phyloP scores from a whole-genome alignment of 2,113 vertebrate genomes.

The Clarias magur region DNA sequence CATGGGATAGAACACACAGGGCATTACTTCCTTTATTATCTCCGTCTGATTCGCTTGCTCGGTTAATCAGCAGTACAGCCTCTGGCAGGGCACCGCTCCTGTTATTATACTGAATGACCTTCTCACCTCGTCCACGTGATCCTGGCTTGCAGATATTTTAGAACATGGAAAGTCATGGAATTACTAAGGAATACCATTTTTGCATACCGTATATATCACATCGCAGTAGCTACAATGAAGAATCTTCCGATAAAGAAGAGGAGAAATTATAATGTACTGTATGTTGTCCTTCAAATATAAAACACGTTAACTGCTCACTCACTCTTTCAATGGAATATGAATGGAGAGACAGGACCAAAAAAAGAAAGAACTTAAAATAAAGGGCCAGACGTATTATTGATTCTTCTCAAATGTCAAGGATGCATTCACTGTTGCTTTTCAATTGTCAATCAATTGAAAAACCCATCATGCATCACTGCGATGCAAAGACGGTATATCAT shows the following conservation, averaged over 20 bases:
- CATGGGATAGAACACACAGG: conserved; percentile 45
- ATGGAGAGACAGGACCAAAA: background rate
- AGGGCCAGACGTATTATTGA: background rate
- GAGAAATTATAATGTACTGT: background rate
- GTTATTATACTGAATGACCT: conserved; percentile 35
- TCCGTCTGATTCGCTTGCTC: conserved; percentile 38
- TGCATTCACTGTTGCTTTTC: background rate
- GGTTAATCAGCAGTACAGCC: conserved; percentile 50
- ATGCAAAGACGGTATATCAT: background rate
- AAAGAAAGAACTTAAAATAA: background rate
- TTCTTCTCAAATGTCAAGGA: background rate
- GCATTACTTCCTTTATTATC: conserved; percentile 53
- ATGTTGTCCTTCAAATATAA: background rate
- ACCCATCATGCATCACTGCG: background rate
- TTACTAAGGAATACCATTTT: background rate
- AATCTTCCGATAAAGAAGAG: background rate
- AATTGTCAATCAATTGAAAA: background rate
- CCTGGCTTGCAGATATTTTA: background rate
- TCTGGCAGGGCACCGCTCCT: conserved; percentile 3
- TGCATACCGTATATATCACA: background rate
- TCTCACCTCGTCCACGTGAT: background rate
- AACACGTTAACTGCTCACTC: background rate
- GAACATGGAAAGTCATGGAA: background rate
- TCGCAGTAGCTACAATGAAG: background rate
- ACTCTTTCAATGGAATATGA: background rate